These are phyloP conservation scores for Meloidogyne floridensis DNA, from an alignment of 1,140 invertebrate genomes.

Conservation along the genomic window DNA sequence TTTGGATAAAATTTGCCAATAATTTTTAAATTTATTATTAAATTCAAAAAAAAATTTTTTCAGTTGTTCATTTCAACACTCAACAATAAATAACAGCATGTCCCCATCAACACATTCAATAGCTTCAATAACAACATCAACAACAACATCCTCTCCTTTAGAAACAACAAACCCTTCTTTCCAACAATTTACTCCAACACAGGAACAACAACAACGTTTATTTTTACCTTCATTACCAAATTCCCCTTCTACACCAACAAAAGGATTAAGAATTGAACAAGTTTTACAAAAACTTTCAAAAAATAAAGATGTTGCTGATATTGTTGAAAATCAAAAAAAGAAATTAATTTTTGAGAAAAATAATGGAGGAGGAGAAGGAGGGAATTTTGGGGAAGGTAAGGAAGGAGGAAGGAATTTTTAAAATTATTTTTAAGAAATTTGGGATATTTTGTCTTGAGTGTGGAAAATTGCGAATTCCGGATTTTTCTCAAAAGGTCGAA, in stretches of 20 bases:
- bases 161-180: neutral
- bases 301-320: neutral
- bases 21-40: no score
- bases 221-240: neutral
- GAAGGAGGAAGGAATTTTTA: no score
- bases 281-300: neutral
- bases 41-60: neutral
- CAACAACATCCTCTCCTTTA: neutral
- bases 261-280: neutral
- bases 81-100: neutral
- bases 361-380: neutral
- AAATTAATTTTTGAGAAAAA: constrained; percentile 1
- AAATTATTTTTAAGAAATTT: no score
- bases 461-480: no score
- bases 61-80: neutral
- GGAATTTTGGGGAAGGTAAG: no score
- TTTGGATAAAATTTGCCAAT: no score
- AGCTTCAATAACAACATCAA: neutral
- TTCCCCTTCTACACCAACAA: neutral
- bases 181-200: neutral
- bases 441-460: no score
- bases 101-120: neutral
- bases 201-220: neutral
- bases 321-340: neutral
- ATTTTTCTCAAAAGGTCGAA: no score